phyloP scores from a whole-genome alignment of 2,113 vertebrate species.

The Typhlomys cinereus region DNA sequence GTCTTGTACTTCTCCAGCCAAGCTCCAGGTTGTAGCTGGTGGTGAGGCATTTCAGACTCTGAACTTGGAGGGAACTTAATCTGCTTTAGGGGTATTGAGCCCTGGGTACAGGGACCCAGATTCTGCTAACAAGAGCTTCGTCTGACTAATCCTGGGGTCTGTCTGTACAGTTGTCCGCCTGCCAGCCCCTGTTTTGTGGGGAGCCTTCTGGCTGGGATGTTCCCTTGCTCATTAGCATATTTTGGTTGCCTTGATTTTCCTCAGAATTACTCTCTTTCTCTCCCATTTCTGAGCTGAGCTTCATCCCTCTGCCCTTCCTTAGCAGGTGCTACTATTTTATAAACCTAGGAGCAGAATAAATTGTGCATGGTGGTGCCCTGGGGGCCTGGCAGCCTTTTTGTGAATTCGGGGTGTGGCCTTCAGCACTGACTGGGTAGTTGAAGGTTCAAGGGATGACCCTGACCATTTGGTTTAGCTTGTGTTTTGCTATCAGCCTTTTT shows the following conservation, averaged over 20 bases:
- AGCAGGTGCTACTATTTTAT: constrained; percentile 48
- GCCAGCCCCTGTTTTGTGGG: no score
- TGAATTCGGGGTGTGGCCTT: background rate
- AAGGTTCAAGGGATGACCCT: background rate
- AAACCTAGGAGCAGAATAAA: background rate
- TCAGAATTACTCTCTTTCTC: background rate
- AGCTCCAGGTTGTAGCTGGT: background rate
- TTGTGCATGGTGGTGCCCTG: background rate
- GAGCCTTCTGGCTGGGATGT: background rate
- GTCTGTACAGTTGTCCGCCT: constrained; percentile 33
- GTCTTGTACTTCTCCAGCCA: constrained; percentile 60
- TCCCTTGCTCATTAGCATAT: constrained; percentile 41
- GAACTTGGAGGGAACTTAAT: constrained; percentile 32
- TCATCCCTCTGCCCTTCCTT: background rate
- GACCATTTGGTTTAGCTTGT: background rate
- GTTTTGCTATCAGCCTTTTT: constrained; percentile 1
- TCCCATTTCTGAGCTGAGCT: constrained; percentile 57
- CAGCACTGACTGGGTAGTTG: background rate
- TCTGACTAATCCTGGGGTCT: constrained; percentile 38
- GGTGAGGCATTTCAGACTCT: constrained; percentile 5
- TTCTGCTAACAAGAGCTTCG: constrained; percentile 61
- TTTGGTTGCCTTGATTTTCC: constrained; percentile 13
- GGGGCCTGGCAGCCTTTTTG: background rate
- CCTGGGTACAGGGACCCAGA: constrained; percentile 34
- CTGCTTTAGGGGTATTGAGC: constrained; percentile 29